Conservation (phyloP, 2,888 invertebrate genomes). For the Spatulosminthurus flaviceps region DNA sequence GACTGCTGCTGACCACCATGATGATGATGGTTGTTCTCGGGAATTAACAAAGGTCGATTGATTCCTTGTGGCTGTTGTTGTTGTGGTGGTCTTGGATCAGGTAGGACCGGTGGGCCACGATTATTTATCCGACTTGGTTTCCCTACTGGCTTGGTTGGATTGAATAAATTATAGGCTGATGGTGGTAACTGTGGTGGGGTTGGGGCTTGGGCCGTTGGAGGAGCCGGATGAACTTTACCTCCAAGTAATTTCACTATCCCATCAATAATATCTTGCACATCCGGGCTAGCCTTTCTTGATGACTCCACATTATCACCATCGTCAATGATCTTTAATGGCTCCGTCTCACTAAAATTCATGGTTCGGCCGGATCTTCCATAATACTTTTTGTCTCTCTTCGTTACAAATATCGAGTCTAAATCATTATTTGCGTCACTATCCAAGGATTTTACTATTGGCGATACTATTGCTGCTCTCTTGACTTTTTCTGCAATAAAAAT, state of each 20-base stretch:
- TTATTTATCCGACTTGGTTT: slow-evolving; percentile 78
- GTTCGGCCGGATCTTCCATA: slow-evolving; percentile 28
- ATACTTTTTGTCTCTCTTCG: slow-evolving; percentile 34
- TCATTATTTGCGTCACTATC: slow-evolving; percentile 37
- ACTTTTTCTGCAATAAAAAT: slow-evolving; percentile 29
- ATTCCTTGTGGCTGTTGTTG: slow-evolving; percentile 6
- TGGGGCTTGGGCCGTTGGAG: slow-evolving; percentile 46
- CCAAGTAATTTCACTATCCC: slow-evolving; percentile 88
- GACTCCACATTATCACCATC: slow-evolving; percentile 52
- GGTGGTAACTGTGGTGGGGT: slow-evolving; percentile 30
- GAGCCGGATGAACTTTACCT: slow-evolving; percentile 76
- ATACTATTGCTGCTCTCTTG: slow-evolving; percentile 44
- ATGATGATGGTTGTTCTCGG: slow-evolving; percentile 19
- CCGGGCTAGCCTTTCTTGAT: slow-evolving; percentile 67
- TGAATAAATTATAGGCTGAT: slow-evolving; percentile 59
- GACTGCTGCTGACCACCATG: slow-evolving; percentile 3
- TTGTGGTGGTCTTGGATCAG: slow-evolving; percentile 20
- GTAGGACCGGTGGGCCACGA: slow-evolving; percentile 77
- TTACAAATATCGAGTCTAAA: slow-evolving; percentile 42
- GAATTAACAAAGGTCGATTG: slow-evolving; percentile 8
- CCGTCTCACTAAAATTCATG: slow-evolving; percentile 35
- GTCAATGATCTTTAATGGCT: background rate
- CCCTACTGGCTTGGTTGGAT: slow-evolving; percentile 57
- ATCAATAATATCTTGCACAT: slow-evolving; percentile 85
- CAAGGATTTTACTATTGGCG: slow-evolving; percentile 21